Conservation (phyloP, 1,140 invertebrate genomes). For the Carcinoscorpius rotundicauda region DNA sequence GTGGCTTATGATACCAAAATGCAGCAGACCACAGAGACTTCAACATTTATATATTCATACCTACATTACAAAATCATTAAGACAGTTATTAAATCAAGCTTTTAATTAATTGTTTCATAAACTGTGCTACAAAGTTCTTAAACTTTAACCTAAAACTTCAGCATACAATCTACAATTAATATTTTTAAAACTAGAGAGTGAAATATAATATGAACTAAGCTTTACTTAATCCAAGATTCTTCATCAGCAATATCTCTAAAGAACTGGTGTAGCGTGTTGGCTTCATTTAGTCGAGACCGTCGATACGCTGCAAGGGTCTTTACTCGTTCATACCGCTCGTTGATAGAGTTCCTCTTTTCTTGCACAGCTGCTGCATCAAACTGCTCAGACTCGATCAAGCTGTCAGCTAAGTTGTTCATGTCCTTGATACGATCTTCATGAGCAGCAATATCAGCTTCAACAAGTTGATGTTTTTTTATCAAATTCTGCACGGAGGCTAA, state of each 20-base stretch:
- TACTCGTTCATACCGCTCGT: conserved; percentile 85
- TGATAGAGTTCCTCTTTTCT: conserved; percentile 82
- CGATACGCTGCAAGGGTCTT: conserved; percentile 85
- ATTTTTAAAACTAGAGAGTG: not conserved
- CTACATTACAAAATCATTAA: not conserved
- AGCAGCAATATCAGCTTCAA: conserved; percentile 92
- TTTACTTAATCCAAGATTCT: conserved; percentile 97
- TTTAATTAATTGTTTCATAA: not conserved
- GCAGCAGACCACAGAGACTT: not conserved
- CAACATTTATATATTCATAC: not conserved
- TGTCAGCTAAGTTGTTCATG: conserved; percentile 90
- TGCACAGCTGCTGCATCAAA: conserved; percentile 88
- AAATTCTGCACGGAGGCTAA: conserved; percentile 97
- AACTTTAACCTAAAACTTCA: no score
- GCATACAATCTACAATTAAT: not conserved
- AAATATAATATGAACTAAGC: conserved; percentile 6
- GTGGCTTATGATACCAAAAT: not conserved
- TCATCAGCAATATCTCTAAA: conserved; percentile 99
- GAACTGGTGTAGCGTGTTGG: conserved; percentile 97
- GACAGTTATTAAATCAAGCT: not conserved
- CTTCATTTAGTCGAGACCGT: conserved; percentile 76
- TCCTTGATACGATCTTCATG: conserved; percentile 92
- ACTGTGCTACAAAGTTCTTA: no score
- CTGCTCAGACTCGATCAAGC: conserved; percentile 83
- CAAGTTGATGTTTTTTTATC: conserved; percentile 96